Base-by-base conservation (phyloP, 2,797 vertebrate genomes). In the Pristis pectinata region DNA sequence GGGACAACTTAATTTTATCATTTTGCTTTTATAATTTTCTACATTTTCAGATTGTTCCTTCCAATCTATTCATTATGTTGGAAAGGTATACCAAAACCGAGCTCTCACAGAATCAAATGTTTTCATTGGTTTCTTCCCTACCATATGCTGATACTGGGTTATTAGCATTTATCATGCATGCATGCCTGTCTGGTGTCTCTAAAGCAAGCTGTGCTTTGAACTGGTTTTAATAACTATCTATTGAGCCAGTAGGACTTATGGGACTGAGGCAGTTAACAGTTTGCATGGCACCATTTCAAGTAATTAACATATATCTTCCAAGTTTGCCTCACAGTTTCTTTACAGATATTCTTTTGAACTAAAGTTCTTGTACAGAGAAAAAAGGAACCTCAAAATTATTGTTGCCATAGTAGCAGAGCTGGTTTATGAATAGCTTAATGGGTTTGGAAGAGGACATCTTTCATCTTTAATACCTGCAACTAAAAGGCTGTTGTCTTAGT, bases 241-340 rank as follows among this genome's bases (percentile, higher is more conserved):
- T 70, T n/a, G 5, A 67, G 64, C n/a, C 22, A 24, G 7, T 11
- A 41, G 89, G 59, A 41, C 34, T 19, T 92, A 70, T 92, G 61
- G 64, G 64, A 70, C 89, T 70, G 61, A 93, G 61, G n/a, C 37
- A 93, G 64, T 93, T 93, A 72, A 93, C 22, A 93, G 37, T 3
- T 44, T 93, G 41, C 22, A 41, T 49, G 64, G 61, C 91, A 93
- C 37, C 19, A 70, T 11, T 67, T 93, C 64, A 93, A 24, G 7
- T 70, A 70, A 44, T 93, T 93, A 70, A 1, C 61, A 92, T 67
- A 67, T 41, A 64, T 34, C 61, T 41, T 70, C 7, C 64, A 41
- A 70, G n/a, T 93, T 93, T 93, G 91, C 9, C 61, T 93, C 44
- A 37, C 61, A 93, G 64, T 19, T 41, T 92, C 67, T 70, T 24